A percentile compares a stretch with the other conserved stretches of the same genome.
Evolutionary conservation across 1,140 invertebrate genomes (phyloP).

Genomic region (Procambarus clarkii): DNA sequence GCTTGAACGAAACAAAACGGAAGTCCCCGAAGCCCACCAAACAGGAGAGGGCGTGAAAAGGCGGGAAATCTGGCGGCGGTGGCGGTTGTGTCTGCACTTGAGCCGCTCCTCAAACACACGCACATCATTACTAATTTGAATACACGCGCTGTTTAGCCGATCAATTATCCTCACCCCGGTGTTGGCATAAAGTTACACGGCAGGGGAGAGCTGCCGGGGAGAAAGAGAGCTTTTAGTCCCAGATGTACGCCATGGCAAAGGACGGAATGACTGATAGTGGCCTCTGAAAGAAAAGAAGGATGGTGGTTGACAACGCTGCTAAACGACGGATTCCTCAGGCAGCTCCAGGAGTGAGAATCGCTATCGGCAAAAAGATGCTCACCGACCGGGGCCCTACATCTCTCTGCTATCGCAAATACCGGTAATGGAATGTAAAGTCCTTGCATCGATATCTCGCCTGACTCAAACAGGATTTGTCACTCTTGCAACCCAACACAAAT

Average conservation of each 20-base stretch:
- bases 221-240: no score
- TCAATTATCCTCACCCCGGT: conserved; percentile 30
- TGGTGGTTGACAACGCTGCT: neutral
- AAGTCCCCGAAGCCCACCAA: conserved; percentile 17
- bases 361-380: neutral
- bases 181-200: neutral
- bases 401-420: no score
- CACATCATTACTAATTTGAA: conserved; percentile 63
- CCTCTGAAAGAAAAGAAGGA: no score
- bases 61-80: conserved; percentile 64
- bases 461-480: no score
- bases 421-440: no score
- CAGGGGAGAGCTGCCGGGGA: no score
- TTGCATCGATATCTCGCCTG: no score
- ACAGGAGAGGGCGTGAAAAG: conserved; percentile 55
- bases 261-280: no score
- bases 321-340: neutral
- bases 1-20: conserved; percentile 32
- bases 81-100: conserved; percentile 51
- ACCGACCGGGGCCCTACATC: no score
- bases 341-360: neutral
- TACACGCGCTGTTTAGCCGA: conserved; percentile 47
- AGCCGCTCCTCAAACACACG: conserved; percentile 59
- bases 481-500: no score
- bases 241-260: no score